Conservation (phyloP, 2,888 invertebrate genomes). For the Hipparchia sbordonii region DNA sequence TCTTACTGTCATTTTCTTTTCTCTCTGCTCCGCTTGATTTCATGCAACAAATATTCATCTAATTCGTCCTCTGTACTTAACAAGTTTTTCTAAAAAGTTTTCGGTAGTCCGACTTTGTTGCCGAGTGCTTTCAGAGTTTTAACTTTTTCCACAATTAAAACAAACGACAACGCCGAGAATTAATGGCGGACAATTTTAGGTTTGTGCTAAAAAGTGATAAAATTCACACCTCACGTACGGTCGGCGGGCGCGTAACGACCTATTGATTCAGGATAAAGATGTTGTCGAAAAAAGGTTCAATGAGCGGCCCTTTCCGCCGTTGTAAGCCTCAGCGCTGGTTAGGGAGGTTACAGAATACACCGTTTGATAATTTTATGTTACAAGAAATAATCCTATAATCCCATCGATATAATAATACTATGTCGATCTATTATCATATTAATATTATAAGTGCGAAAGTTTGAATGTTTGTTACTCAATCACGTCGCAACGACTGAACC, state of each 20-base stretch:
- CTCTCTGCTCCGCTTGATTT: neutral
- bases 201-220: slow-evolving; percentile 42
- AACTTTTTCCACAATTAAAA: slow-evolving; percentile 36
- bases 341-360: slow-evolving; percentile 19
- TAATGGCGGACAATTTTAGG: slow-evolving; percentile 29
- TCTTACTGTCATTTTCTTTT: too few species aligned
- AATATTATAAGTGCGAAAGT: too few species aligned
- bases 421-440: too few species aligned
- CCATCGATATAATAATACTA: too few species aligned
- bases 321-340: slow-evolving; percentile 30
- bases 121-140: slow-evolving; percentile 17
- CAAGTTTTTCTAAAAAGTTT: neutral
- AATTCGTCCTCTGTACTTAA: neutral
- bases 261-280: slow-evolving; percentile 74
- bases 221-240: slow-evolving; percentile 50
- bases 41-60: neutral
- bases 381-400: too few species aligned
- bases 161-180: slow-evolving; percentile 11
- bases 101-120: slow-evolving; percentile 37
- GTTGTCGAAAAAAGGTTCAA: slow-evolving; percentile 65
- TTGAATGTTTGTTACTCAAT: too few species aligned
- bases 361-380: too few species aligned
- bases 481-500: too few species aligned
- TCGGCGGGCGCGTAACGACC: slow-evolving; percentile 62
- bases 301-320: slow-evolving; percentile 44